Percentiles rank a stretch among this genome's conserved stretches.
These are phyloP conservation scores for Phengaris arion DNA, from an alignment of 2,888 invertebrate species.

Conservation along the genomic window DNA sequence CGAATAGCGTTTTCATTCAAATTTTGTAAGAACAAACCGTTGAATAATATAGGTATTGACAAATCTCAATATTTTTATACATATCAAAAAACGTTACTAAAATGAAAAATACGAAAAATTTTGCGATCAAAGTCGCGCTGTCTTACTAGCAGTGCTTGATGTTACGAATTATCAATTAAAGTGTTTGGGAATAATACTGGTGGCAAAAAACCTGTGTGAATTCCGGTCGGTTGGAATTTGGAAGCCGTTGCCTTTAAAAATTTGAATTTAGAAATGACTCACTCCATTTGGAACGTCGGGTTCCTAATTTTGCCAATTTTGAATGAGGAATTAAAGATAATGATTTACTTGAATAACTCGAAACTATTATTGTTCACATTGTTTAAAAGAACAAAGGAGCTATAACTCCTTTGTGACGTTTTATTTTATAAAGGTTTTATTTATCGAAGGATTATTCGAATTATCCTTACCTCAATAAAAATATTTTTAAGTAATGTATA, in stretches of 20 bases:
- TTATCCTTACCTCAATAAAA: not conserved
- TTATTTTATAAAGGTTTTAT: not conserved
- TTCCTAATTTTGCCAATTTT: constrained; percentile 6
- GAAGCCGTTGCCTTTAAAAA: constrained; percentile 23
- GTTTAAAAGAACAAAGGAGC: not conserved
- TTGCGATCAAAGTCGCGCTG: not conserved
- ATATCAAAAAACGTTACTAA: no score
- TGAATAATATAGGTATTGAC: no score
- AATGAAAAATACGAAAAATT: not conserved
- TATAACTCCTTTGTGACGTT: not conserved
- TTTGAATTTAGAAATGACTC: constrained; percentile 30
- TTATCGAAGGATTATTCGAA: not conserved
- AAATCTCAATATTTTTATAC: no score
- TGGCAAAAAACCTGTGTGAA: constrained; percentile 28
- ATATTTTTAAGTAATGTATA: not conserved
- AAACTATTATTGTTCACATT: constrained; percentile 3
- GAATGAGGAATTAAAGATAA: constrained; percentile 7
- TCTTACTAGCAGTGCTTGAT: not conserved
- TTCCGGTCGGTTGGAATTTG: constrained; percentile 24
- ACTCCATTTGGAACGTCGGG: not conserved
- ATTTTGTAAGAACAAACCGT: no score
- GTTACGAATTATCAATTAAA: not conserved
- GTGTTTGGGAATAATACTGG: constrained; percentile 5
- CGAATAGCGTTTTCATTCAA: no score
- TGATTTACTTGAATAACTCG: not conserved